These are phyloP conservation scores for Auanema freiburgensis DNA, from an alignment of 2,888 invertebrate species.

Conservation along the genomic window DNA sequence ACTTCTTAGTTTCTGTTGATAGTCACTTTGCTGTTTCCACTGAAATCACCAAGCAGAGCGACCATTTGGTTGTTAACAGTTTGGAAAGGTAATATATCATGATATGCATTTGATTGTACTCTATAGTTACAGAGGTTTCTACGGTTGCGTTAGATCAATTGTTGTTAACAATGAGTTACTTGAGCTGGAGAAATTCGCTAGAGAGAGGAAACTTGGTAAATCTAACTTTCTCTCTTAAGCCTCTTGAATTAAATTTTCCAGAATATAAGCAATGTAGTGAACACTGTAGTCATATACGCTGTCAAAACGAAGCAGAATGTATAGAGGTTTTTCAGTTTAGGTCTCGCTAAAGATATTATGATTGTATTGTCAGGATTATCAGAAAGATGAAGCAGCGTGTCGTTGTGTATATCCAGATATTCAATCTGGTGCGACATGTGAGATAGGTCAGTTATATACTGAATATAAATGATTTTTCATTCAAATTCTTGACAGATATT, in stretches of 20 bases:
- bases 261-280: slow-evolving; percentile 21
- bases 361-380: slow-evolving; percentile 49
- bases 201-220: slow-evolving; percentile 6
- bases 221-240: slow-evolving; percentile 4
- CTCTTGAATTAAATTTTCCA: slow-evolving; percentile 10
- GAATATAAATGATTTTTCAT: slow-evolving; percentile 2
- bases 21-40: not conserved
- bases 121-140: slow-evolving; percentile 32
- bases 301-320: slow-evolving; percentile 43
- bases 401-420: slow-evolving; percentile 51
- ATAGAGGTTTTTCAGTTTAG: not conserved
- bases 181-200: slow-evolving; percentile 16
- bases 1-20: slow-evolving; percentile 39
- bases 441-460: slow-evolving; percentile 39
- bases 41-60: not conserved
- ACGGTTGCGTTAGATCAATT: slow-evolving; percentile 52
- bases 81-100: slow-evolving; percentile 20
- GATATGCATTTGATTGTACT: slow-evolving; percentile 12
- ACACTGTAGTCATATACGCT: slow-evolving; percentile 22
- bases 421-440: slow-evolving; percentile 52
- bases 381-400: slow-evolving; percentile 37
- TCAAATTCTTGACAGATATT: too few relatives aligned
- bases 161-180: slow-evolving; percentile 30
- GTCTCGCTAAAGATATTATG: not conserved
- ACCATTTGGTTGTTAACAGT: slow-evolving; percentile 23